phyloP scores from a whole-genome alignment of 2,888 invertebrate species.

The Andrena dorsata region DNA sequence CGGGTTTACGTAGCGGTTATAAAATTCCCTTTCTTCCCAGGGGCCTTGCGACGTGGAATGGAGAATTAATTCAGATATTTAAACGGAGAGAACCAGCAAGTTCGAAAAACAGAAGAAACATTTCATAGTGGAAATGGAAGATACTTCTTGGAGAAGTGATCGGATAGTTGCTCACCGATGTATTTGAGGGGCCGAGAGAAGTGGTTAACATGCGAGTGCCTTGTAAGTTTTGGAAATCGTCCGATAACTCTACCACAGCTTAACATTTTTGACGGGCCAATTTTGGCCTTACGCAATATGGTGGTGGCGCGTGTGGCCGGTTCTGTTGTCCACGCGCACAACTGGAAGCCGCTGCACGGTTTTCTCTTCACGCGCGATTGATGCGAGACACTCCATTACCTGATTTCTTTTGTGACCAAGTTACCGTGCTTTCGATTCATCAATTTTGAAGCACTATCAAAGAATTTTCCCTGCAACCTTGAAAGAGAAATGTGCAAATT shows the following conservation, averaged over 20 bases:
- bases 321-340: constrained; percentile 55
- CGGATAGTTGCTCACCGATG: constrained; percentile 70
- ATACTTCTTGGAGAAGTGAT: background rate
- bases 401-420: constrained; percentile 36
- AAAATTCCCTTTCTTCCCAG: background rate
- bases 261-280: constrained; percentile 80
- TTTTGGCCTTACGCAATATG: constrained; percentile 78
- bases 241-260: constrained; percentile 80
- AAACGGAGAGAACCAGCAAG: background rate
- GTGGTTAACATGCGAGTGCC: constrained; percentile 72
- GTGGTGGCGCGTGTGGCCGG: constrained; percentile 57
- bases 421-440: constrained; percentile 31
- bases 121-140: background rate
- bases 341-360: constrained; percentile 56
- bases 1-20: background rate
- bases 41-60: background rate
- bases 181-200: constrained; percentile 73
- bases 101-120: constrained; percentile 8
- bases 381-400: constrained; percentile 66
- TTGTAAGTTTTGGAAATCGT: constrained; percentile 79
- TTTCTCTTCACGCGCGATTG: constrained; percentile 40
- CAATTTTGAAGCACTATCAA: constrained; percentile 26
- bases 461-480: constrained; percentile 16
- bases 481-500: constrained; percentile 13
- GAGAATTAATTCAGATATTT: constrained; percentile 11